Base-by-base conservation (phyloP, 2,797 vertebrate genomes). In the Acrocephalus scirpaceus region DNA sequence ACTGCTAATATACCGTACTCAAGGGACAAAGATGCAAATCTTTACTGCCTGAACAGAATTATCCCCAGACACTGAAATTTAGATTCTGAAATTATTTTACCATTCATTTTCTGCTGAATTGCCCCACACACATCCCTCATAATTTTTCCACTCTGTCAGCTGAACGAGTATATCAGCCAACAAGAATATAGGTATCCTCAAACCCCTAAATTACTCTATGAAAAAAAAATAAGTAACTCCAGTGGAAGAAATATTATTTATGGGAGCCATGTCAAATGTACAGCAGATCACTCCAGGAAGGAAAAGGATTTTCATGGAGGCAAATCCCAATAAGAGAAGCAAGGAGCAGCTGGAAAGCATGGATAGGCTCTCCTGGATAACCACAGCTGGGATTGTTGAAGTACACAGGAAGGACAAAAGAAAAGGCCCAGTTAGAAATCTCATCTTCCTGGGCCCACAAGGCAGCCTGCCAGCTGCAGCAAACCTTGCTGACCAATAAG, bases 191-290 rank as follows among this genome's bases (percentile, higher is more conserved):
- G 7, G 5, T 30, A 50, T 47, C 11, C 21, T 4, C 13, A 76
- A 53, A 22, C 60, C 11, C 21, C 4, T 11, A 76, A 53, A 22
- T 66, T 40, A 32, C 15, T 16, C 40, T 42, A 9, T 14, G 14
- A 76, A 69, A 53, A 56, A 75, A 57, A 56, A 32, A 13, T 1
- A 70, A 19, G 14, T 0, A 0, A 70, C 19, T 14, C 30, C 16
- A 62, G 26, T 11, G 17, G 30, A 81, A 45, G 23, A 78, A 53
- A 34, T 21, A 51, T 1, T 2, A 16, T 32, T 77, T 57, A 36
- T 7, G 4, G 18, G 27, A 74, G 21, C 10, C 29, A 30, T 0
- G 0, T 25, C 34, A 64, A 57, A 74, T 1, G 5, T 3, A n/a
- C 12, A 73, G 26, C 9, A 16, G 18, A 22, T 16, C 6, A n/a